Evolutionary conservation across 2,888 invertebrate species (phyloP), one percentile per base, ranked within the genome.

Genomic region (Metalampra italica): DNA sequence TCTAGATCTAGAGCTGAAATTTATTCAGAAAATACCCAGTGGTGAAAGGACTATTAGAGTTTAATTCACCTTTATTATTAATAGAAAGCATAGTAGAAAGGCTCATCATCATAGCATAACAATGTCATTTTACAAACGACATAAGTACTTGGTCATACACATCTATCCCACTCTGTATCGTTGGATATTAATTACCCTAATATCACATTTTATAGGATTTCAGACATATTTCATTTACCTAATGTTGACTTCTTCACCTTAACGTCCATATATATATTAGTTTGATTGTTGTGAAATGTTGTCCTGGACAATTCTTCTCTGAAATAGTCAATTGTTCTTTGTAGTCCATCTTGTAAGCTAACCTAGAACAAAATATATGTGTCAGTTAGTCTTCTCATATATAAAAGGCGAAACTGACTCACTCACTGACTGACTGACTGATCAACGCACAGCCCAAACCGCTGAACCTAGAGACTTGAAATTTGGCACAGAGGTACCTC

Each of bases 311-410:
- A 87, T 86, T 99, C 99, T 72, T 95, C 94, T 55, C 93, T 93
- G 82, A 99, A 99, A 81, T 98, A 99, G 53, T 95, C 93, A 52
- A 99, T 96, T 30, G 99, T 99, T 83, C 94, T 94, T 65, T 95
- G 93, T 11, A 99, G 91, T 29, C 99, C 99, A 50, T 93, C 93
- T 78, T 94, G 92, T 63, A 99, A 89, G 2, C 95, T 91, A 11
- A 96, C 93, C 92, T 95, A 78, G 50, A 78, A 71, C 46, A 49
- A 60, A 49, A 49, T 44, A 45, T 38, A 15, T 15, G 29, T 3
- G n/a, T n/a, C n/a, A n/a, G n/a, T n/a, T n/a, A n/a, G n/a, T n/a
- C n/a, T n/a, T n/a, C n/a, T n/a, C n/a, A n/a, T n/a, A n/a, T n/a
- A n/a, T n/a, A n/a, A n/a, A n/a, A n/a, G n/a, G n/a, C n/a, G n/a